Percentiles rank a stretch among this genome's conserved stretches.
Conservation (phyloP, 2,797 vertebrate genomes). For the Anolis apletophallus region DNA sequence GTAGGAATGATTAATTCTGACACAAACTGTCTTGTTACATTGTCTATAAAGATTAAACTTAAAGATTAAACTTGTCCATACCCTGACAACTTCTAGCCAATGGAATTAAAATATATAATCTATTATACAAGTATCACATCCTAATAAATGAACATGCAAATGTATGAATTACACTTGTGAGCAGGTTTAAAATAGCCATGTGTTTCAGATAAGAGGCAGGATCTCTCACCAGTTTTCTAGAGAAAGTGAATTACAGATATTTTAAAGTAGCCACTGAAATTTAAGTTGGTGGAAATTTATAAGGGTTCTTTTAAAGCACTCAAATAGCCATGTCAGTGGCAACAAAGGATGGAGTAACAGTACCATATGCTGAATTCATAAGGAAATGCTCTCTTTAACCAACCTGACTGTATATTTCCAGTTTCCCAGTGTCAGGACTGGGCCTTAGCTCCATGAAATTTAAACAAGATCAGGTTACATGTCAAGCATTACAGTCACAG, state of each 20-base stretch:
- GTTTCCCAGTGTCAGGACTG: background rate
- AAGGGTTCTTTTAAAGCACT: background rate
- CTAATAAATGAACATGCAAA: background rate
- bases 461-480: conserved; percentile 2
- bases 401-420: background rate
- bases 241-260: background rate
- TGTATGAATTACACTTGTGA: background rate
- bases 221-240: background rate
- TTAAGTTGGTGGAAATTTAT: too few species aligned
- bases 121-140: background rate
- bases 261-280: background rate
- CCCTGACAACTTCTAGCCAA: background rate
- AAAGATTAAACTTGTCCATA: background rate
- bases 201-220: background rate
- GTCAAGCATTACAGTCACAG: conserved; percentile 19
- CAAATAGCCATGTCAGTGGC: too few species aligned
- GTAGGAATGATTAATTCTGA: too few species aligned
- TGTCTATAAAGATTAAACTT: background rate
- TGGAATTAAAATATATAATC: background rate
- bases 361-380: background rate
- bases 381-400: background rate
- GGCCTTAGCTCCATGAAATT: background rate
- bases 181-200: background rate
- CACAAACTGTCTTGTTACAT: background rate
- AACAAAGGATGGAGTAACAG: background rate